These are phyloP conservation scores for Mastomys natalensis DNA, from an alignment of 2,113 vertebrate genomes.

Conservation along the genomic window DNA sequence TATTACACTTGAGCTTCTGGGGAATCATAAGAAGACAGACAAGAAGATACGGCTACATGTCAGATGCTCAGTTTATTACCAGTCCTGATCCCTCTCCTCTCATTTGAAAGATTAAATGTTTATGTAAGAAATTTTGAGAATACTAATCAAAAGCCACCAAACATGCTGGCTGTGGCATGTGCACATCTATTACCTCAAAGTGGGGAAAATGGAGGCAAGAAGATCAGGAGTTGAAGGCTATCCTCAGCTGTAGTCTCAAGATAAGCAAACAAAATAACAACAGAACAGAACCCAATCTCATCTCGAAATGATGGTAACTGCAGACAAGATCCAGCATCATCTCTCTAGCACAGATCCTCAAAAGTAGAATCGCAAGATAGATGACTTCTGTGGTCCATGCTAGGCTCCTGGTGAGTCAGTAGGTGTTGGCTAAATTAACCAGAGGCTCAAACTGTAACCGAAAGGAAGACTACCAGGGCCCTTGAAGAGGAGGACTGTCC, in stretches of 20 bases:
- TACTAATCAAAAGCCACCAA: background rate
- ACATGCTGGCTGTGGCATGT: background rate
- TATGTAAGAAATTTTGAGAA: slow-evolving; percentile 4
- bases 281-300: background rate
- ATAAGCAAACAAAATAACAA: background rate
- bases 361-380: background rate
- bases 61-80: background rate
- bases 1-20: background rate
- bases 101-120: background rate
- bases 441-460: background rate
- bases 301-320: background rate
- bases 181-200: background rate
- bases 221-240: background rate
- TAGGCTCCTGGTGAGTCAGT: background rate
- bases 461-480: background rate
- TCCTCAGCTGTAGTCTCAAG: background rate
- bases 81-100: background rate
- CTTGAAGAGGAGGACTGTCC: too few relatives aligned
- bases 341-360: background rate
- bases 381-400: background rate
- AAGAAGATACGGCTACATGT: background rate
- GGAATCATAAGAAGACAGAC: background rate
- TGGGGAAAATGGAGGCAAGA: background rate
- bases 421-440: background rate
- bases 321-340: background rate